Conservation (phyloP, 2,113 vertebrate genomes). For the Gobiocypris rarus region DNA sequence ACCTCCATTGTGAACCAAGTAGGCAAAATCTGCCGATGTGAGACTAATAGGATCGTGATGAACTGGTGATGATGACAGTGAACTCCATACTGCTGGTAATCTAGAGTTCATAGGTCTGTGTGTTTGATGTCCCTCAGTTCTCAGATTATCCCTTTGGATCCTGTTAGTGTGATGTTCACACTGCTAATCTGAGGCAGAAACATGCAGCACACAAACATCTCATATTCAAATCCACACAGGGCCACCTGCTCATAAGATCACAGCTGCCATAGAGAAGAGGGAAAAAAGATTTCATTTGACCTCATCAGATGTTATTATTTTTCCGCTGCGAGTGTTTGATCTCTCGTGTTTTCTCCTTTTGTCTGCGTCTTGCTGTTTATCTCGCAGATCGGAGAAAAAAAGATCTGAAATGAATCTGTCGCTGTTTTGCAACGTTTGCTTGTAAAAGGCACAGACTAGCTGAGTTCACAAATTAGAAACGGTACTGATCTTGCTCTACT, state of each 20-base stretch:
- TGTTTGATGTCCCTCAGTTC: slow-evolving; percentile 21
- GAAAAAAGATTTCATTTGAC: slow-evolving; percentile 37
- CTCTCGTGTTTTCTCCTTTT: slow-evolving; percentile 12
- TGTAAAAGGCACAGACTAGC: not conserved
- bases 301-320: slow-evolving; percentile 43
- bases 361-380: not conserved
- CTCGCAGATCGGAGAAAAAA: not conserved
- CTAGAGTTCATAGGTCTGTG: slow-evolving; percentile 31
- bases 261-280: not conserved
- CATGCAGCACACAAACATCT: slow-evolving; percentile 28
- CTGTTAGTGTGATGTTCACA: slow-evolving; percentile 49
- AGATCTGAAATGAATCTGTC: slow-evolving; percentile 9
- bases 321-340: not conserved
- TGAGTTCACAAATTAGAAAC: not conserved
- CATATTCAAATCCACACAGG: slow-evolving; percentile 5
- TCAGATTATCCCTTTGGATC: slow-evolving; percentile 52
- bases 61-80: not conserved
- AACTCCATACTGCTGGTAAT: not conserved
- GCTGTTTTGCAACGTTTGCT: not conserved
- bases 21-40: not conserved
- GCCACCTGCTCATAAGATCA: slow-evolving; percentile 44
- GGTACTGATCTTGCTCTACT: not conserved
- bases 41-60: not conserved
- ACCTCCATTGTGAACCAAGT: not conserved
- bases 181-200: slow-evolving; percentile 47